Conservation (phyloP, 2,888 invertebrate genomes). For the Acrocyrtus sp. region DNA sequence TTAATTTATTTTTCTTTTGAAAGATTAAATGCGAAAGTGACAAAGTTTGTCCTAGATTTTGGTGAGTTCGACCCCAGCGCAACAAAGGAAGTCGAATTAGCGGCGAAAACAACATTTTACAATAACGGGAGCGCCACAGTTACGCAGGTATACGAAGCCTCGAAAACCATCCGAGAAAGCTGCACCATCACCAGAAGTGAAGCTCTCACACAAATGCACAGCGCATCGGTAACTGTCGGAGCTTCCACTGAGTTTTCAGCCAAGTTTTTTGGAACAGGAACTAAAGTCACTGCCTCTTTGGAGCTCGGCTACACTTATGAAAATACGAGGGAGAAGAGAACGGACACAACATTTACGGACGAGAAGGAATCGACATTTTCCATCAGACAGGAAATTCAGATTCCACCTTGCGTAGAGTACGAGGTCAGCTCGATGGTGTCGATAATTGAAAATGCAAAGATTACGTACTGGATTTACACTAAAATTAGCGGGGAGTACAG, state of each 20-base stretch:
- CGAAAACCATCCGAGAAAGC: neutral
- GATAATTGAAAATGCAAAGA: neutral
- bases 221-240: neutral
- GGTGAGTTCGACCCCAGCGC: neutral
- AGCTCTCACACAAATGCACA: neutral
- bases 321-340: neutral
- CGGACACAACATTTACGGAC: neutral
- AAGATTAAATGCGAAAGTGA: neutral
- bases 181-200: neutral
- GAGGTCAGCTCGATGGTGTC: neutral
- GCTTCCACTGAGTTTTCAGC: neutral
- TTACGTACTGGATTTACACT: neutral
- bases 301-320: neutral
- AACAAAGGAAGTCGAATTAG: neutral
- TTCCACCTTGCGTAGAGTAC: conserved; percentile 7
- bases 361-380: neutral
- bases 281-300: neutral
- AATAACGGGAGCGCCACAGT: conserved; percentile 21
- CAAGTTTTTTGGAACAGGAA: neutral
- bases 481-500: neutral
- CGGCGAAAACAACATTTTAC: conserved; percentile 4
- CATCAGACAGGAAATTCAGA: neutral
- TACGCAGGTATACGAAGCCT: conserved; percentile 7
- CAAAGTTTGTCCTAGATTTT: neutral
- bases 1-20: too few species aligned